A percentile compares a stretch with the other conserved stretches of the same genome.
phyloP scores from a whole-genome alignment of 2,797 vertebrate species.

The Leucoraja ocellata region DNA sequence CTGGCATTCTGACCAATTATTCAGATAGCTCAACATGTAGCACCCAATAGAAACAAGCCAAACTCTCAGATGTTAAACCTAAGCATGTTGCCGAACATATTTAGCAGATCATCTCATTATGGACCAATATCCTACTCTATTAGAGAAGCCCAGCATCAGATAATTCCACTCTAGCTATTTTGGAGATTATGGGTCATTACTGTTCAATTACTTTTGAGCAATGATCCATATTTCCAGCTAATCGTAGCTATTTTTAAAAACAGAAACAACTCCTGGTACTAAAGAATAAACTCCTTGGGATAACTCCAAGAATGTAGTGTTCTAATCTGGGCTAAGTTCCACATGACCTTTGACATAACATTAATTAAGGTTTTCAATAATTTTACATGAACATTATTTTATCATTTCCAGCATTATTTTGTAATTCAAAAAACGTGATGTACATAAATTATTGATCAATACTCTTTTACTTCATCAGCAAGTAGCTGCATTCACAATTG shows the following conservation, averaged over 20 bases:
- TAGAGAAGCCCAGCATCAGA: background rate
- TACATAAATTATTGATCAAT: background rate
- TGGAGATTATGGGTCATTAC: background rate
- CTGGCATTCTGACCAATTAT: background rate
- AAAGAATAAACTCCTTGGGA: background rate
- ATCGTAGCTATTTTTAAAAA: background rate
- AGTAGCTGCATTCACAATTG: background rate
- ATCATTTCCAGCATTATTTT: background rate
- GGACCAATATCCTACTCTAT: background rate
- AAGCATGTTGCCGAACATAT: background rate
- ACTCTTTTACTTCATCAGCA: background rate
- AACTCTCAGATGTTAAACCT: background rate
- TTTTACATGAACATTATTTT: background rate
- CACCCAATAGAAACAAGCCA: background rate
- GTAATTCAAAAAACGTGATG: background rate
- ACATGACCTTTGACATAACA: background rate
- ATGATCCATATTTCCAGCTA: background rate
- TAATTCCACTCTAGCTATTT: background rate
- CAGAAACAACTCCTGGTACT: background rate
- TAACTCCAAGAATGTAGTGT: background rate
- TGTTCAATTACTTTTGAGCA: background rate
- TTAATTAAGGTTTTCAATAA: background rate
- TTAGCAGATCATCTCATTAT: background rate
- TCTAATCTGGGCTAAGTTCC: background rate
- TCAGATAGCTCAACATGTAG: background rate